Base-by-base conservation (phyloP, 2,797 vertebrate genomes). In the Propithecus deckenii region DNA sequence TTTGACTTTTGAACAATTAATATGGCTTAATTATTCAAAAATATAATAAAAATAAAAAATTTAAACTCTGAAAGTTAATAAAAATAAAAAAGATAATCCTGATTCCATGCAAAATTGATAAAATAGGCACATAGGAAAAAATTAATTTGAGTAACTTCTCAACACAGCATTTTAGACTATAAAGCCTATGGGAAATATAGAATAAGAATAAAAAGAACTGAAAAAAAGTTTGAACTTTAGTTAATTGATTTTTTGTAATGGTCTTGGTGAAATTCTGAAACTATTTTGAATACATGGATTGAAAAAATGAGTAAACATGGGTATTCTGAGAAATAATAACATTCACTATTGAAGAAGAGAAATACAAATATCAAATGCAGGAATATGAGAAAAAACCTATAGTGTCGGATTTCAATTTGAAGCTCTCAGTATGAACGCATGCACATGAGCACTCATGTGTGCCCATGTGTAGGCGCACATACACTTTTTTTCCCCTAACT, bases 71-170 rank as follows among this genome's bases (percentile, higher is more conserved):
- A 72, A 95, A 86, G 4, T 4, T 13, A 74, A 79, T 74, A 32
- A 69, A 52, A 46, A 32, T 14, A 63, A 7, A 83, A 76, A 59
- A 61, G 2, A 46, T 46, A 30, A 86, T 48, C 10, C 12, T 67
- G 23, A 74, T 32, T 83, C 9, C 5, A 43, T 18, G 11, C 0
- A 96, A 83, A 86, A 43, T 35, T 35, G 14, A 86, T 81, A 41
- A 95, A 92, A 83, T 92, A 89, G 7, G 41, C 69, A 95, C 2
- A 43, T 43, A 61, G n/a, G 14, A 20, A 85, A 74, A 87, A 89
- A 86, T 12, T 15, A 67, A 76, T 72, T 41, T 4, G 61, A 61
- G 2, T 41, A 43, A 69, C n/a, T 63, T 61, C 20, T 59, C 9
- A 5, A 48, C 30, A 48, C 2, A 74, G 32, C 28, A 57, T 43